These are phyloP conservation scores for Lepidotrigona ventralis DNA, from an alignment of 1,140 invertebrate genomes.

Conservation along the genomic window DNA sequence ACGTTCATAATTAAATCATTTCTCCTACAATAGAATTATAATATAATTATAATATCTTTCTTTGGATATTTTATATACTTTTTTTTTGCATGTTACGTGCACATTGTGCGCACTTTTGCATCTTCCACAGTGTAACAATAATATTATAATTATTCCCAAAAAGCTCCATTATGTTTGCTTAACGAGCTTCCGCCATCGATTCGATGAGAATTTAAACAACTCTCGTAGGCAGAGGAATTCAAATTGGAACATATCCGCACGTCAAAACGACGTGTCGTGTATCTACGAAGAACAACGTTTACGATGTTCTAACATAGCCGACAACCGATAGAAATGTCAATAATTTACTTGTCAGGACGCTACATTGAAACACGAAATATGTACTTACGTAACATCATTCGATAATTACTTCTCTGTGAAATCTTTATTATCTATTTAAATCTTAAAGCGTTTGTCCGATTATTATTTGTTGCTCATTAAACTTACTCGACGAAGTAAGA, in stretches of 20 bases:
- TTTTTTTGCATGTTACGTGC: too few species aligned
- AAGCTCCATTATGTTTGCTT: neutral
- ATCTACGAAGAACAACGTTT: neutral
- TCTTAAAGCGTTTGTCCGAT: too few species aligned
- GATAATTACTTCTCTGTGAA: neutral
- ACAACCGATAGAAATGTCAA: constrained; percentile 7
- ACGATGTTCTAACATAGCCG: neutral
- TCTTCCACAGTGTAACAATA: too few species aligned
- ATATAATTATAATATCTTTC: too few species aligned
- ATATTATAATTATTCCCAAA: too few species aligned
- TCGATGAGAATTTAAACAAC: constrained; percentile 8
- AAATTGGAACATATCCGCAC: constrained; percentile 11
- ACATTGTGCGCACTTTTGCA: too few species aligned
- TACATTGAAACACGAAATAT: neutral
- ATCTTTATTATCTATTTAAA: neutral
- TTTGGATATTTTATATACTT: too few species aligned
- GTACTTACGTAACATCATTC: neutral
- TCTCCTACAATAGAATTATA: too few species aligned
- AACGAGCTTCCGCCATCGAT: neutral
- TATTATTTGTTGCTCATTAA: neutral
- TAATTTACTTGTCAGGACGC: constrained; percentile 30
- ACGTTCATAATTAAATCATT: too few species aligned
- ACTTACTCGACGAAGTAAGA: neutral
- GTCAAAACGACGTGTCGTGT: neutral
- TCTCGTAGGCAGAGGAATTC: constrained; percentile 8